Evolutionary conservation across 2,888 invertebrate genomes (phyloP), one percentile per base, ranked within the genome.

Genomic region (Eutolmus rufibarbis): DNA sequence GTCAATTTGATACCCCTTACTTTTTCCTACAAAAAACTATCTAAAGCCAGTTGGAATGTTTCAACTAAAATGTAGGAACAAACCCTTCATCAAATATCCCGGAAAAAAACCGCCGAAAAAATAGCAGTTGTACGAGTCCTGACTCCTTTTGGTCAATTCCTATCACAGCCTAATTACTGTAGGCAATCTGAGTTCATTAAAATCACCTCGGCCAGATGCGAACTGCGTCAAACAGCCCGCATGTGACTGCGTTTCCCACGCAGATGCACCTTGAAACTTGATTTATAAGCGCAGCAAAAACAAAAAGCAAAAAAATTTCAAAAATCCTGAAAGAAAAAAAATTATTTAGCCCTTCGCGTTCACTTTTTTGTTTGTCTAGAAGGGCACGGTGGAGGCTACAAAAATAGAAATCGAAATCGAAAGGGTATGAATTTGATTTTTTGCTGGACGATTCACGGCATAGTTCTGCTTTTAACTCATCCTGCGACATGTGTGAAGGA

Each of bases 181-280:
- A 46, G 31, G 46, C 81, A 81, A 81, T 81, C 81, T 16, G 81
- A 56, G 28, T 56, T 51, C 51, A 81, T 81, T 81, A 81, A 56
- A 81, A 56, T 28, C 14, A 81, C 51, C 28, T 81, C 14, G 31
- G 16, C 23, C 51, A 51, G 56, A 56, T 56, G 46, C 51, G 16
- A 81, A 81, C 31, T 8, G 28, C 81, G 34, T 23, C 51, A 46
- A 16, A 28, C n/a, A n/a, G 16, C 81, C 78, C 78, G 78, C 78
- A 78, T 78, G 43, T 46, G 81, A 28, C 14, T 56, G 28, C 51
- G 12, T 81, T 51, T 51, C 81, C 46, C 81, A 51, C 81, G 81
- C 81, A 81, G 81, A 81, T 81, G 81, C 81, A 81, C 81, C 81
- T 81, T 81, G 81, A 81, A 81, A 31, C 81, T 81, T 81, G 81